These are phyloP conservation scores for Xenopus petersii DNA, from an alignment of 2,797 vertebrate genomes.

Conservation along the genomic window DNA sequence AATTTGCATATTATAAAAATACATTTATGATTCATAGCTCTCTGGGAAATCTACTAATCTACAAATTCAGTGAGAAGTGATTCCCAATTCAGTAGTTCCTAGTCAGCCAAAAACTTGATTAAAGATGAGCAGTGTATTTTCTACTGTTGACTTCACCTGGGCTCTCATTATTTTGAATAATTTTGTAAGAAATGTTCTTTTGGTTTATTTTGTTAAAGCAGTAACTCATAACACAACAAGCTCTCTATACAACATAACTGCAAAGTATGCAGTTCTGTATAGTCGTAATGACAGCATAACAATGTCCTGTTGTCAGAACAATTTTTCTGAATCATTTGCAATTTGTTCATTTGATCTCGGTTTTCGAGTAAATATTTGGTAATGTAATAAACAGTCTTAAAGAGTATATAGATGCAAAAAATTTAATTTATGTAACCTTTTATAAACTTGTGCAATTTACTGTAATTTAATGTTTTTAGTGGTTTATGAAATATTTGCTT, in stretches of 20 bases:
- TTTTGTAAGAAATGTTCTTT: constrained; percentile 43
- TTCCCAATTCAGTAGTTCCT: constrained; percentile 25
- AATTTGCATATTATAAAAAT: constrained; percentile 25
- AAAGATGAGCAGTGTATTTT: constrained; percentile 42
- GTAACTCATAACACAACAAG: constrained; percentile 43
- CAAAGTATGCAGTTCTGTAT: constrained; percentile 48
- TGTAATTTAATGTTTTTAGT: too few species aligned
- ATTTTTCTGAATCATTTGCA: constrained; percentile 53
- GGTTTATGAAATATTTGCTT: too few species aligned
- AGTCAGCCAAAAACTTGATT: constrained; percentile 30
- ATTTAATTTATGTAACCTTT: too few species aligned
- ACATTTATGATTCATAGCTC: constrained; percentile 11
- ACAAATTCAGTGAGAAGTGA: constrained; percentile 16
- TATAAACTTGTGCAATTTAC: too few species aligned
- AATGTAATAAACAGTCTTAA: too few species aligned
- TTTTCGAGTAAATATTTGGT: too few species aligned
- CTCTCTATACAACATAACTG: constrained; percentile 47
- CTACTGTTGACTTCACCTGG: constrained; percentile 34
- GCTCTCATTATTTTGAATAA: constrained; percentile 44
- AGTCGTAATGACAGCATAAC: constrained; percentile 47
- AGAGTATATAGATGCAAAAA: too few species aligned
- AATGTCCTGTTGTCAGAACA: constrained; percentile 28
- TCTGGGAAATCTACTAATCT: neutral
- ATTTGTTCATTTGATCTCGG: constrained; percentile 57
- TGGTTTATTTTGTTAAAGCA: constrained; percentile 42